phyloP scores from a whole-genome alignment of 2,888 invertebrate species.

The Anthrax anthrax region DNA sequence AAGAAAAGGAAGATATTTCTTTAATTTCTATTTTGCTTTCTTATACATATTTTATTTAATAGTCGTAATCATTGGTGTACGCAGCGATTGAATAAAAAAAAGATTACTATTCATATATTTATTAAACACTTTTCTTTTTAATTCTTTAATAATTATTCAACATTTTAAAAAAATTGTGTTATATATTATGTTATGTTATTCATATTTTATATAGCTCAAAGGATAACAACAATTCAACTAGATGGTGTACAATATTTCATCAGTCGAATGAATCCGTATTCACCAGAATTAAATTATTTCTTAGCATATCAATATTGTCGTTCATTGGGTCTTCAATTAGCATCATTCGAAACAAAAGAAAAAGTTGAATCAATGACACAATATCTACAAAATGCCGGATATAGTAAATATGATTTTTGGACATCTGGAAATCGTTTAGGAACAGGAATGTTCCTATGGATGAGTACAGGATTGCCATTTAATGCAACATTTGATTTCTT shows the following conservation, averaged over 20 bases:
- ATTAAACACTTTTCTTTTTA: no score
- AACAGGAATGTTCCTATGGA: constrained; percentile 78
- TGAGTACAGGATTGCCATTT: constrained; percentile 77
- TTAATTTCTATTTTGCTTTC: no score
- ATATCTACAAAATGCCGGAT: constrained; percentile 71
- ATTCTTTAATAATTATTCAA: no score
- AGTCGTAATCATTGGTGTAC: no score
- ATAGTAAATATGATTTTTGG: constrained; percentile 76
- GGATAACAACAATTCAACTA: constrained; percentile 73
- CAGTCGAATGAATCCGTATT: constrained; percentile 75
- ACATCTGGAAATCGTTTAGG: constrained; percentile 77
- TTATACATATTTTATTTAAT: no score
- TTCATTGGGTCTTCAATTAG: constrained; percentile 68
- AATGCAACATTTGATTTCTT: constrained; percentile 81
- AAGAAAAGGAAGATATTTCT: no score
- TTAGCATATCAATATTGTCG: constrained; percentile 79
- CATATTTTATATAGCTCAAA: constrained; percentile 44
- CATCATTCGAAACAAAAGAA: constrained; percentile 74
- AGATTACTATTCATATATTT: no score
- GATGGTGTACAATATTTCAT: constrained; percentile 77
- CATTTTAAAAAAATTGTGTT: no score
- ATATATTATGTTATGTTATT: not conserved
- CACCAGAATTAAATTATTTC: constrained; percentile 73
- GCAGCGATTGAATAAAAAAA: no score
- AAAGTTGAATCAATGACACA: constrained; percentile 73